A percentile compares a stretch with the other conserved stretches of the same genome.
Evolutionary conservation across 2,113 vertebrate genomes (phyloP).

Genomic region (Urocynchramus pylzowi): DNA sequence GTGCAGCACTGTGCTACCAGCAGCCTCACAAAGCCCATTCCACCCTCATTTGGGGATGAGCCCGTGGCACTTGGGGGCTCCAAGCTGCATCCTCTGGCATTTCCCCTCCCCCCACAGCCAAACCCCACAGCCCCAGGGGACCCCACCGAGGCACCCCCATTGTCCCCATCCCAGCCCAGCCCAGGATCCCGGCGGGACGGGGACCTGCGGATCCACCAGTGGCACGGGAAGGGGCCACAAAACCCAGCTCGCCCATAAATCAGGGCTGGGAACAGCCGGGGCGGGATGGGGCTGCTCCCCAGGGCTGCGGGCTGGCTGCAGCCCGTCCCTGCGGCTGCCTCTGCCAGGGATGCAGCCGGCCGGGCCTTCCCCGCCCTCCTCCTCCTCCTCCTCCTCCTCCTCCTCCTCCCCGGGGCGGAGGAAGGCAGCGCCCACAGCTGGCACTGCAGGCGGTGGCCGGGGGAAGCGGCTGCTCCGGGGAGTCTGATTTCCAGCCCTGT

Average conservation of each 20-base stretch:
- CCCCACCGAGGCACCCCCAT: rapidly evolving
- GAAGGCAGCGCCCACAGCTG: constrained; percentile 67
- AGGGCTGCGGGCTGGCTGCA: background rate
- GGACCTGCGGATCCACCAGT: rapidly evolving
- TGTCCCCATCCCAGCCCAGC: background rate
- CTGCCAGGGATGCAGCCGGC: background rate
- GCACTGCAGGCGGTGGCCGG: constrained; percentile 52
- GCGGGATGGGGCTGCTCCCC: background rate
- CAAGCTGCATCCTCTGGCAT: rapidly evolving
- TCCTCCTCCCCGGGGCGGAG: constrained; percentile 24
- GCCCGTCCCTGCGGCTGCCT: background rate
- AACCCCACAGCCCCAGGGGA: background rate
- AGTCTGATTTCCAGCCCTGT: constrained; percentile 29
- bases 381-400: constrained; percentile 1
- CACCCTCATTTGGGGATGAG: background rate
- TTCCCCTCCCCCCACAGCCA: background rate
- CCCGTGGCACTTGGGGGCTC: rapidly evolving
- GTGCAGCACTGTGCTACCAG: rapidly evolving
- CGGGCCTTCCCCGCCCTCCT: constrained; percentile 39
- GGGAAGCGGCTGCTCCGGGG: constrained; percentile 8
- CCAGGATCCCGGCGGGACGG: background rate
- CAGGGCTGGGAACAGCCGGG: background rate
- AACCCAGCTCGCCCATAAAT: background rate
- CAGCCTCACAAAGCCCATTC: background rate
- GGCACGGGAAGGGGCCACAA: rapidly evolving